phyloP scores from a whole-genome alignment of 2,888 invertebrate species.

The Pristionchus entomophagus region DNA sequence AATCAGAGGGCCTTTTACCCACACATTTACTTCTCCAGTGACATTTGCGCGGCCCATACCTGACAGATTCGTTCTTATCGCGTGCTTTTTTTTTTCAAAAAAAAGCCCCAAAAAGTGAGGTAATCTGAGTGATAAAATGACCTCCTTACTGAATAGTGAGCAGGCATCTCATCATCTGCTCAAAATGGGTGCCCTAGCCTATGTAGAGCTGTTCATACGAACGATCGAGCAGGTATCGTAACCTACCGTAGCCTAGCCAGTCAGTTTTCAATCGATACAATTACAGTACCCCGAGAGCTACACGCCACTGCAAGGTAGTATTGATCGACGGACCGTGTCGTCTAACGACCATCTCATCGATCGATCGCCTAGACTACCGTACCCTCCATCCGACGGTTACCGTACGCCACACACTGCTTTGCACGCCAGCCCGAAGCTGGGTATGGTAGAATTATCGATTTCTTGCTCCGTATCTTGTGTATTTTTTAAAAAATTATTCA shows the following conservation, averaged over 20 bases:
- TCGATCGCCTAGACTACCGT: slow-evolving; percentile 30
- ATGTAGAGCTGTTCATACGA: neutral
- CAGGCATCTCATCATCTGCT: neutral
- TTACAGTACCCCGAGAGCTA: slow-evolving; percentile 32
- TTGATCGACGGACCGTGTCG: neutral
- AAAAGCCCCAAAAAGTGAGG: neutral
- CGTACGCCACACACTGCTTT: neutral
- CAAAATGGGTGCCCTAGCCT: neutral
- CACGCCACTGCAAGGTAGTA: neutral
- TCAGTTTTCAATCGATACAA: neutral
- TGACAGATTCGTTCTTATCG: neutral
- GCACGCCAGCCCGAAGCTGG: slow-evolving; percentile 26
- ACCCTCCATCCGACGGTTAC: neutral
- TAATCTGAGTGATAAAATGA: neutral
- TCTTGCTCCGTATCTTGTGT: too few species aligned
- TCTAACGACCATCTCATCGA: neutral
- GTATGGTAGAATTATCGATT: neutral
- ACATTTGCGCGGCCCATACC: neutral
- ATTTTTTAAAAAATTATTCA: too few species aligned
- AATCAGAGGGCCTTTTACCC: too few species aligned
- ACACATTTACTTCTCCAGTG: neutral
- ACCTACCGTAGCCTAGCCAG: neutral
- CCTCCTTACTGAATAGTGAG: neutral
- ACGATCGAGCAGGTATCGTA: neutral
- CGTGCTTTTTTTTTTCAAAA: neutral